Evolutionary conservation across 2,797 vertebrate species (phyloP).

Genomic region (Lagodon rhomboides): DNA sequence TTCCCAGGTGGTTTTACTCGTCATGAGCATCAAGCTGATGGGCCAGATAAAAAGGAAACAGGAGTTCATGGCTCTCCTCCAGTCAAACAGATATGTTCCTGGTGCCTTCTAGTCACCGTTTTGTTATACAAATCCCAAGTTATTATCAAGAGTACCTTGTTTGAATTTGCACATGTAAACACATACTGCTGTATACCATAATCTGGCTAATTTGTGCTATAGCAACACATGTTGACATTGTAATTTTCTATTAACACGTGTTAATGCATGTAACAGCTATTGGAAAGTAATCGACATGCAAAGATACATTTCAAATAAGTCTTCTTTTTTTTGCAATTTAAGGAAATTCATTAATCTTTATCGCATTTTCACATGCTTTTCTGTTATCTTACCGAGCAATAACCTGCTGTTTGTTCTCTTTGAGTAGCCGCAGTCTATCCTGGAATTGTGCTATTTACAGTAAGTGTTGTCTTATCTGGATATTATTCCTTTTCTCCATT

Average conservation of each 20-base stretch:
- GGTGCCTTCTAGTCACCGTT: conserved; percentile 77
- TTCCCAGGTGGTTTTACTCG: conserved; percentile 73
- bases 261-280: conserved; percentile 72
- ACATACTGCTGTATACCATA: conserved; percentile 69
- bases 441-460: conserved; percentile 14
- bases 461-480: conserved; percentile 13
- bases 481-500: conserved; percentile 8
- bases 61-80: conserved; percentile 80
- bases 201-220: conserved; percentile 63
- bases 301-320: conserved; percentile 49
- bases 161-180: conserved; percentile 76
- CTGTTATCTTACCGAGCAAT: conserved; percentile 31
- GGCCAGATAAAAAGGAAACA: conserved; percentile 80
- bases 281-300: conserved; percentile 68
- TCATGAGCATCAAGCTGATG: conserved; percentile 83
- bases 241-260: conserved; percentile 48
- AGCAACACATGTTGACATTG: conserved; percentile 58
- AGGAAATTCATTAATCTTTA: conserved; percentile 33
- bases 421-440: conserved; percentile 12
- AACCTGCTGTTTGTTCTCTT: conserved; percentile 23
- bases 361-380: conserved; percentile 42
- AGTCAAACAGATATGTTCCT: conserved; percentile 80
- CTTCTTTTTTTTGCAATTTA: conserved; percentile 52
- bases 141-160: conserved; percentile 51
- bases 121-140: conserved; percentile 47